Evolutionary conservation across 2,113 vertebrate genomes (phyloP).

Genomic region (Echinops telfairi): DNA sequence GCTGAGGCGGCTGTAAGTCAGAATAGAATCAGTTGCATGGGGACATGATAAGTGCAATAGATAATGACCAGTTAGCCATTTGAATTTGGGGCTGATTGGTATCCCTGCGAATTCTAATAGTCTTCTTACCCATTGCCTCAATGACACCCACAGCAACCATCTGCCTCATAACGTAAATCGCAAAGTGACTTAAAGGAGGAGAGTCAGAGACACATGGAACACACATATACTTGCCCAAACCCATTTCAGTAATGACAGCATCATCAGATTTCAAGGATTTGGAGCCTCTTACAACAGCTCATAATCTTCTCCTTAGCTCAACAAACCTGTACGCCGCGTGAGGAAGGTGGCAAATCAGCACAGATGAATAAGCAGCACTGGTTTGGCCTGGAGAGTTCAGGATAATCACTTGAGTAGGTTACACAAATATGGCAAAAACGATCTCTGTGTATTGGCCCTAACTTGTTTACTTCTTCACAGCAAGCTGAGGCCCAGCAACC

Average conservation of each 20-base stretch:
- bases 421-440: background rate
- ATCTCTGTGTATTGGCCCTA: background rate
- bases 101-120: background rate
- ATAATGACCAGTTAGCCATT: background rate
- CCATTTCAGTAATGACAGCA: background rate
- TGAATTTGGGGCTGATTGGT: background rate
- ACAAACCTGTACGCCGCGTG: slow-evolving; percentile 93
- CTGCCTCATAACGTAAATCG: background rate
- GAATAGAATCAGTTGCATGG: background rate
- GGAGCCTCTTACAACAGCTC: slow-evolving; percentile 94
- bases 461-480: background rate
- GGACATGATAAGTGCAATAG: background rate
- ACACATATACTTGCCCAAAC: background rate
- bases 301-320: slow-evolving; percentile 93
- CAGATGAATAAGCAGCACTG: slow-evolving; percentile 92
- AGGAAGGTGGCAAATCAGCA: slow-evolving; percentile 94
- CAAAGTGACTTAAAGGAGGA: background rate
- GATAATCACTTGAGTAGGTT: slow-evolving; percentile 91
- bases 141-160: background rate
- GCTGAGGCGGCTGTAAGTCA: no score
- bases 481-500: background rate
- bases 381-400: slow-evolving; percentile 95
- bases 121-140: background rate
- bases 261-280: background rate
- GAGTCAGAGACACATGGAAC: background rate